Conservation (phyloP, 2,888 invertebrate genomes). For the Margaritifera margaritifera region DNA sequence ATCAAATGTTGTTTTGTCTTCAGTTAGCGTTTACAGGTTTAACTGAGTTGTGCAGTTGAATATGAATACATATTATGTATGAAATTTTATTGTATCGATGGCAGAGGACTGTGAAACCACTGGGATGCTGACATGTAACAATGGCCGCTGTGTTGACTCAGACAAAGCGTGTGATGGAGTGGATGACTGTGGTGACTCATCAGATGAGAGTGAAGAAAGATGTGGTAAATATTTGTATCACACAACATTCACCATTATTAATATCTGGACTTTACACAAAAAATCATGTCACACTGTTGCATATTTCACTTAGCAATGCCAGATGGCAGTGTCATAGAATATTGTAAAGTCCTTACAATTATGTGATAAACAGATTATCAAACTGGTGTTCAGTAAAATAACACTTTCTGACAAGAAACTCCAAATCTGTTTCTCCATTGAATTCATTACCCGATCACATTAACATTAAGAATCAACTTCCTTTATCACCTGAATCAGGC, state of each 20-base stretch:
- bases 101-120: constrained; percentile 32
- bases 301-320: no score
- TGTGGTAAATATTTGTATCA: constrained; percentile 25
- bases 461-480: no score
- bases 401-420: no score
- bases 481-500: no score
- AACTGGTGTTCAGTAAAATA: no score
- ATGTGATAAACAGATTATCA: no score
- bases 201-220: constrained; percentile 52
- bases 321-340: no score
- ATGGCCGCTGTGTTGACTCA: constrained; percentile 65
- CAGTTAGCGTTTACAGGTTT: background rate
- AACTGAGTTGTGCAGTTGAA: background rate
- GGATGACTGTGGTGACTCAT: constrained; percentile 63
- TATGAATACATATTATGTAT: background rate
- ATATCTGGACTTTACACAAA: background rate
- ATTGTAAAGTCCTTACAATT: no score
- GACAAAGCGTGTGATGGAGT: constrained; percentile 51
- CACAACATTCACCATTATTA: background rate
- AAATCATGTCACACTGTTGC: no score
- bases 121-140: constrained; percentile 78
- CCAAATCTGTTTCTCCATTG: no score
- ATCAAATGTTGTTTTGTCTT: no score
- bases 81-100: constrained; percentile 1
- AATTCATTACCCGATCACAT: no score